Base-by-base conservation (phyloP, 1,140 invertebrate species). In the Sogatella furcifera region DNA sequence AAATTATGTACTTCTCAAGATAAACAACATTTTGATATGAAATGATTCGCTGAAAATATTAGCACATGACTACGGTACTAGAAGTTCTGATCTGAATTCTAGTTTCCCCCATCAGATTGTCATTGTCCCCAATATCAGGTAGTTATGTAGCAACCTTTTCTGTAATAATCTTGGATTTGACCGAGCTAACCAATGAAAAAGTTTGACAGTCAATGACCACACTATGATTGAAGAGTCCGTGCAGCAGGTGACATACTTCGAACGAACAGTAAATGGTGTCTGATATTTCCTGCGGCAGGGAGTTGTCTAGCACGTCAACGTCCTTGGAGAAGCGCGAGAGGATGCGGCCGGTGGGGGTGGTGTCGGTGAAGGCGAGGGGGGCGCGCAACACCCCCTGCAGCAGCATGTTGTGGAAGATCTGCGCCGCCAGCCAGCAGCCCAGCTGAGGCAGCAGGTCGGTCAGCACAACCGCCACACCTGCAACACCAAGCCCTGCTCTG, bases 321-420 rank as follows among this genome's bases (percentile, higher is more conserved):
- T 83, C 84, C 42, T 66, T 66, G 69, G 88, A 84, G 77, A 95
- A 93, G 71, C 91, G 82, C 71, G 90, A 84, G 66, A 95, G 79
- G 67, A 95, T 85, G 71, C 92, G 80, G 74, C 92, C 92, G 64
- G 81, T 72, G 46, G 92, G 92, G 63, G 91, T 95, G 66, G 85
- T 86, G 75, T 95, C 92, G 77, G 89, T 95, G 79, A 94, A 92
- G 73, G 77, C 75, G 74, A 89, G 78, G 62, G 86, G 86, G 56
- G 84, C 80, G 69, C 82, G 82, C 69, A 96, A 74, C 69, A 96
- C 79, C 68, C 83, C 83, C 55, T 72, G 68, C 70, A 97, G 78
- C 74, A 96, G 82, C 61, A 80, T 69, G 64, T 79, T 72, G 78
- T 97, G 94, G 67, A 96, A 76, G 44, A 80, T 73, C 63, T 76